Percentiles rank a stretch among this genome's conserved stretches.
Conservation (phyloP, 2,888 invertebrate genomes). For the Lypha dubia region DNA sequence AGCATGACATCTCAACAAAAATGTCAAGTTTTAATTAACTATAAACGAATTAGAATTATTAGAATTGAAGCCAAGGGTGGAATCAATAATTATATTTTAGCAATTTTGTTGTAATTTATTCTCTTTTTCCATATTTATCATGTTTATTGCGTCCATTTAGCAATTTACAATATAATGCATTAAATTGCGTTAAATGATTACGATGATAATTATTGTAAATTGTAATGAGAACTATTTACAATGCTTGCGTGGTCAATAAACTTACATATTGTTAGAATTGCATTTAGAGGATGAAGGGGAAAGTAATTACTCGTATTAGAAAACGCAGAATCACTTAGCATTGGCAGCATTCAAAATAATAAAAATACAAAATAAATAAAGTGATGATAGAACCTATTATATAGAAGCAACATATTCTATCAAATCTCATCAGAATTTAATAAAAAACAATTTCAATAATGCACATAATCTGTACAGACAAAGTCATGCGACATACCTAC, state of each 20-base stretch:
- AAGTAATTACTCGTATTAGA: not conserved
- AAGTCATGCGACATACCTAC: too few relatives aligned
- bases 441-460: too few relatives aligned
- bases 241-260: not conserved
- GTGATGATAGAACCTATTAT: slow-evolving; percentile 1
- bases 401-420: slow-evolving; percentile 6
- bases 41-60: not conserved
- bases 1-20: not conserved
- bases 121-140: too few relatives aligned
- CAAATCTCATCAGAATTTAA: too few relatives aligned
- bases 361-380: slow-evolving; percentile 13
- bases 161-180: too few relatives aligned
- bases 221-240: too few relatives aligned
- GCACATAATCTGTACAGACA: not conserved
- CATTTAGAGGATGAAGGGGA: slow-evolving; percentile 24
- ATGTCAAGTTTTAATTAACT: slow-evolving; percentile 6
- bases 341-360: not conserved
- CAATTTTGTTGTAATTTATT: too few relatives aligned
- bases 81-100: too few relatives aligned
- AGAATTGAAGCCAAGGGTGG: not conserved
- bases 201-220: too few relatives aligned
- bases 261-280: not conserved
- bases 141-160: too few relatives aligned
- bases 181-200: too few relatives aligned
- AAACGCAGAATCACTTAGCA: not conserved